phyloP scores from a whole-genome alignment of 1,140 invertebrate genomes.

The Diorhabda sublineata region DNA sequence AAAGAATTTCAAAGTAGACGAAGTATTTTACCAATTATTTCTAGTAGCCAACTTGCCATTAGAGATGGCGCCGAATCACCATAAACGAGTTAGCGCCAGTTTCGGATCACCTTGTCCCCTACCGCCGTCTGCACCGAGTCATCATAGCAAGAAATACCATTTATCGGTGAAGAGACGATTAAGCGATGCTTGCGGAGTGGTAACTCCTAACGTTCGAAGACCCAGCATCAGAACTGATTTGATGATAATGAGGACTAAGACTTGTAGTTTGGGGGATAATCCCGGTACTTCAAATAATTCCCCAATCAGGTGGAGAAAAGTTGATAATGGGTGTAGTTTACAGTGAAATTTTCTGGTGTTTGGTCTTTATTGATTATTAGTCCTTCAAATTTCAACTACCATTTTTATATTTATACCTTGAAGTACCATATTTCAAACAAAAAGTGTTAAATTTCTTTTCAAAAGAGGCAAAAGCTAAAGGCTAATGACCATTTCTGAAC shows the following conservation, averaged over 20 bases:
- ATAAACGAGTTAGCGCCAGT: constrained; percentile 63
- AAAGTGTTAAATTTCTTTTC: no score
- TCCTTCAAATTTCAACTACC: no score
- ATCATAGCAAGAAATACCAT: constrained; percentile 64
- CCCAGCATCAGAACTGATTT: constrained; percentile 82
- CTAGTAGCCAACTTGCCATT: constrained; percentile 72
- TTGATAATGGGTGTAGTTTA: constrained; percentile 24
- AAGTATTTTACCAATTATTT: constrained; percentile 77
- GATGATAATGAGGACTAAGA: constrained; percentile 79
- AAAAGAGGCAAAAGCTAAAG: no score
- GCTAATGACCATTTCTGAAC: no score
- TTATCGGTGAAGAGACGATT: constrained; percentile 73
- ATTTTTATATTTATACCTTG: no score
- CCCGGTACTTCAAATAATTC: constrained; percentile 28
- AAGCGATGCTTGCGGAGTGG: constrained; percentile 79
- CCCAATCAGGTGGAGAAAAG: constrained; percentile 27
- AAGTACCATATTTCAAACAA: no score
- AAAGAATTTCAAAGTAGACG: constrained; percentile 71
- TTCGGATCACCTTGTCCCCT: constrained; percentile 69
- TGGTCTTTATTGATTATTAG: no score
- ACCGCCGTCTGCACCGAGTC: constrained; percentile 58
- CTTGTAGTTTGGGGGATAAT: constrained; percentile 58
- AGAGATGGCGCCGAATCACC: constrained; percentile 86
- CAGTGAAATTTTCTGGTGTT: constrained; percentile 15
- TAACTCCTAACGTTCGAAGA: constrained; percentile 75